Evolutionary conservation across 2,113 vertebrate genomes (phyloP).

Genomic region (Sciurus niger): DNA sequence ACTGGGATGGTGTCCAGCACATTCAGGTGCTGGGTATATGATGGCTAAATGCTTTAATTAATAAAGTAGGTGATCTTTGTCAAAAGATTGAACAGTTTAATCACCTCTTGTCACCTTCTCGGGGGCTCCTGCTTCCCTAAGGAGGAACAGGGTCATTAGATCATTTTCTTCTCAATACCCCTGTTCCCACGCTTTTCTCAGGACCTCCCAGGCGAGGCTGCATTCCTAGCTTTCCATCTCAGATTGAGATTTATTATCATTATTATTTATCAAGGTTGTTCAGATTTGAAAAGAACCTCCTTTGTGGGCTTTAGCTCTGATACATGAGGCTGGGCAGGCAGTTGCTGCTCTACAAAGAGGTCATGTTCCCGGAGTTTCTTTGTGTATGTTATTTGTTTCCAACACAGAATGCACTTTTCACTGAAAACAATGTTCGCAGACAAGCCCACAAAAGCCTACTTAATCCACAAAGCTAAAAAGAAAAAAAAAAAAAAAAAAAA

Average conservation of each 20-base stretch:
- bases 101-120: background rate
- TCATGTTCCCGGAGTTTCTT: constrained; percentile 55
- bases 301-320: background rate
- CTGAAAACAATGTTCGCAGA: constrained; percentile 65
- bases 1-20: background rate
- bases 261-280: background rate
- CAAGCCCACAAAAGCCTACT: constrained; percentile 70
- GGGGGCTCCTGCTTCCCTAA: background rate
- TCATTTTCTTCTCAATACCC: background rate
- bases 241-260: background rate
- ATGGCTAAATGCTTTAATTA: background rate
- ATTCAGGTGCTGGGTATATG: background rate
- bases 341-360: constrained; percentile 61
- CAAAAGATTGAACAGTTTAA: background rate
- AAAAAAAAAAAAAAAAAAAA: constrained; percentile 1
- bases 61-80: background rate
- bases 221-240: background rate
- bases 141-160: background rate
- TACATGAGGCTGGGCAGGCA: background rate
- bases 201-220: background rate
- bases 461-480: constrained; percentile 47
- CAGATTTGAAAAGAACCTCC: constrained; percentile 16
- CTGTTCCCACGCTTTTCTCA: background rate
- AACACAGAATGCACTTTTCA: constrained; percentile 77
- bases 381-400: constrained; percentile 74